Evolutionary conservation across 2,797 vertebrate species (phyloP).

Genomic region (Spea hammondii): DNA sequence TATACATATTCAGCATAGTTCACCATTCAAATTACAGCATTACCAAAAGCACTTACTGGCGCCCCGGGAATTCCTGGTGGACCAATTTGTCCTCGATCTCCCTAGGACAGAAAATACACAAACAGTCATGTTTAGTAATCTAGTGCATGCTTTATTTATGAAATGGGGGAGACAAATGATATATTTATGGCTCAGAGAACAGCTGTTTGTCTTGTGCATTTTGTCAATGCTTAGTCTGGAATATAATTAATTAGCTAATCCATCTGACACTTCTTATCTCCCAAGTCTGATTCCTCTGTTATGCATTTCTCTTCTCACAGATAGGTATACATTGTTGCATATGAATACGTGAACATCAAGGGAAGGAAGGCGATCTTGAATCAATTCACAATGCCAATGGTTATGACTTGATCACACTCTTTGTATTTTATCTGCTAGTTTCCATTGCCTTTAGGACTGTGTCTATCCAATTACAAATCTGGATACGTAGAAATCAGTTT

Average conservation of each 20-base stretch:
- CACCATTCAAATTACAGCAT: constrained; percentile 38
- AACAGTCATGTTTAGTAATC: constrained; percentile 43
- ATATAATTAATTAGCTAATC: constrained; percentile 53
- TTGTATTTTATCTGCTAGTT: constrained; percentile 3
- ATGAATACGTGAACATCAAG: constrained; percentile 38
- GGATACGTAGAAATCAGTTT: neutral
- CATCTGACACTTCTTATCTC: constrained; percentile 47
- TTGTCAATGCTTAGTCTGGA: constrained; percentile 48
- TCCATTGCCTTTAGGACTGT: neutral
- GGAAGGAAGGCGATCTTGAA: constrained; percentile 29
- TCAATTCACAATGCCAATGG: constrained; percentile 28
- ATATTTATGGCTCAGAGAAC: constrained; percentile 48
- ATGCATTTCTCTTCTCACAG: constrained; percentile 40
- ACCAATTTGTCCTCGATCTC: constrained; percentile 84
- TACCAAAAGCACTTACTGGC: constrained; percentile 71
- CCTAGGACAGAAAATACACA: constrained; percentile 71
- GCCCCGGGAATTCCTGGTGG: constrained; percentile 75
- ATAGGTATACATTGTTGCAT: constrained; percentile 51
- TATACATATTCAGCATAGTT: constrained; percentile 36
- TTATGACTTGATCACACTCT: neutral
- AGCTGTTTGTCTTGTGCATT: constrained; percentile 46
- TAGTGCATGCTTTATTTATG: constrained; percentile 49
- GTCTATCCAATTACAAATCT: neutral
- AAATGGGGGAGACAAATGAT: constrained; percentile 48
- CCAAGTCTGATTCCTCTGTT: constrained; percentile 35